Evolutionary conservation across 2,797 vertebrate genomes (phyloP).

Genomic region (Sitta carolinensis): DNA sequence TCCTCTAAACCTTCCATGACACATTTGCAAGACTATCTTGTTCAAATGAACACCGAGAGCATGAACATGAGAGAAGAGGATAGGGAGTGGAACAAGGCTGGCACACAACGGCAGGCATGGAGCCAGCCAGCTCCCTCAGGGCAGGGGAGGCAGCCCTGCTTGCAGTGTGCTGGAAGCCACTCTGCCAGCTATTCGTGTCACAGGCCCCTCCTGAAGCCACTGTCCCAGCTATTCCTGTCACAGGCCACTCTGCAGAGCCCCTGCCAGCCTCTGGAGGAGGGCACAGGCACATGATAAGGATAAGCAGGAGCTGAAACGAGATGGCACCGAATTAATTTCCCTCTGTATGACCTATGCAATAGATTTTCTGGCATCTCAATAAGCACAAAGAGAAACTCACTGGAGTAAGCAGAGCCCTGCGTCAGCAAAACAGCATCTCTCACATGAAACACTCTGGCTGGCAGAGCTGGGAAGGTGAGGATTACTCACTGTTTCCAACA

Average conservation of each 20-base stretch:
- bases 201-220: not conserved
- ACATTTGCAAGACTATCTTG: not conserved
- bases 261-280: not conserved
- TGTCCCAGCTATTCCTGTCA: slow-evolving; percentile 16
- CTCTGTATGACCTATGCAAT: not conserved
- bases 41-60: not conserved
- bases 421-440: slow-evolving; percentile 33
- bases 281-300: slow-evolving; percentile 38
- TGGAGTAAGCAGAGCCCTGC: not conserved
- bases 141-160: not conserved
- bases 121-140: not conserved
- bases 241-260: not conserved
- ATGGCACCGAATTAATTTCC: slow-evolving; percentile 25
- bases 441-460: not conserved
- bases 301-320: slow-evolving; percentile 18
- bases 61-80: not conserved
- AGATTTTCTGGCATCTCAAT: slow-evolving; percentile 18
- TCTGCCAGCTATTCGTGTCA: not conserved
- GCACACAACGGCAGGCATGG: not conserved
- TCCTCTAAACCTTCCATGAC: not conserved
- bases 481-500: slow-evolving; percentile 19
- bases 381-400: slow-evolving; percentile 13
- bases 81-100: not conserved
- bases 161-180: not conserved
- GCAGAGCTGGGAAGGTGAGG: not conserved